Evolutionary conservation across 1,140 invertebrate genomes (phyloP).

Genomic region (Maniola jurtina): DNA sequence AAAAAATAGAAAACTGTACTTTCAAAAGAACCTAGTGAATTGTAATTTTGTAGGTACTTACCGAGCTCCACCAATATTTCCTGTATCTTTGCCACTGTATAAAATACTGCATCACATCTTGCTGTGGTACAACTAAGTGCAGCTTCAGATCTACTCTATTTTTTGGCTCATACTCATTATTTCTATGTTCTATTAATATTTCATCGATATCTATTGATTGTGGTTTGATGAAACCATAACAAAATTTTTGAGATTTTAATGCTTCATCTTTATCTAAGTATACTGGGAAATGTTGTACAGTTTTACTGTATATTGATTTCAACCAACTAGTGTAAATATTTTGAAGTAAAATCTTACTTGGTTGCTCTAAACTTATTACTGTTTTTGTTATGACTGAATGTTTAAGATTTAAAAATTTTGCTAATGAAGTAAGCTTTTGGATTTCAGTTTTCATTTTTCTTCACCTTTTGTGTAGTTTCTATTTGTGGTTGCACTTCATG

Average conservation of each 20-base stretch:
- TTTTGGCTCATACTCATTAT: conserved; percentile 22
- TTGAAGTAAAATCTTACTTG: conserved; percentile 52
- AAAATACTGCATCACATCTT: conserved; percentile 79
- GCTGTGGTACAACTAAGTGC: conserved; percentile 45
- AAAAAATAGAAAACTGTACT: no score
- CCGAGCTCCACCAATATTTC: conserved; percentile 90
- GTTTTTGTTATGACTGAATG: conserved; percentile 46
- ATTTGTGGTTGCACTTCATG: conserved; percentile 76
- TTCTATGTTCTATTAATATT: conserved; percentile 31
- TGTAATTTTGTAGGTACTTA: no score
- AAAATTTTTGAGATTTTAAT: conserved; percentile 22
- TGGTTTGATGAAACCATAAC: conserved; percentile 48
- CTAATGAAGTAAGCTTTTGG: conserved; percentile 46
- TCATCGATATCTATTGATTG: conserved; percentile 31
- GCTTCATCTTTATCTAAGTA: conserved; percentile 39
- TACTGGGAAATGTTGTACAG: conserved; percentile 46
- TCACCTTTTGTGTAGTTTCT: conserved; percentile 40
- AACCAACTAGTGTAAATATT: conserved; percentile 63
- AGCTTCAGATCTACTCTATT: conserved; percentile 41
- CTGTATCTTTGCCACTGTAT: conserved; percentile 86
- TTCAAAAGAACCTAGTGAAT: background rate
- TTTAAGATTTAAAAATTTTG: conserved; percentile 56
- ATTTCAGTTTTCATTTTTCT: conserved; percentile 73
- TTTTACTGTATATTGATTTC: conserved; percentile 49
- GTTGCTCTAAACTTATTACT: conserved; percentile 45